Evolutionary conservation across 2,797 vertebrate genomes (phyloP).

Genomic region (Threskiornis aethiopicus): DNA sequence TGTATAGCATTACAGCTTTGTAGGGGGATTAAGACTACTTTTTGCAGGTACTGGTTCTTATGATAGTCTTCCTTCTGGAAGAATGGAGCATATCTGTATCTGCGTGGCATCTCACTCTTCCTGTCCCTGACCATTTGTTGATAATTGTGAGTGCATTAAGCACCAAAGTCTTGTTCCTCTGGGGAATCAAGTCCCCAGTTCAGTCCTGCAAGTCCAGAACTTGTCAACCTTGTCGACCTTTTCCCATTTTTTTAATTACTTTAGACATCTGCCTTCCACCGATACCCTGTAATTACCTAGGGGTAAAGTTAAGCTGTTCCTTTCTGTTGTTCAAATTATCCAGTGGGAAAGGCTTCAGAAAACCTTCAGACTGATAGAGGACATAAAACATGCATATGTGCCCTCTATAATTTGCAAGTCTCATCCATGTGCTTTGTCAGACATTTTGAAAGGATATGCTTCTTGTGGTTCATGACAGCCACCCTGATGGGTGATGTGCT

Average conservation of each 20-base stretch:
- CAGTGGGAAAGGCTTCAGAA: neutral
- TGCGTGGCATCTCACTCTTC: neutral
- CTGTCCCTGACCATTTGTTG: neutral
- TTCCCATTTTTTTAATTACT: neutral
- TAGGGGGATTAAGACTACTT: neutral
- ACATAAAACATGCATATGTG: neutral
- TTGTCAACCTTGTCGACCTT: neutral
- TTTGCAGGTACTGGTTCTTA: neutral
- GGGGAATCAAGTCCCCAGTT: neutral
- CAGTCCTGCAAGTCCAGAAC: neutral
- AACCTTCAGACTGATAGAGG: neutral
- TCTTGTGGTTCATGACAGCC: neutral
- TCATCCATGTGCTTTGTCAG: neutral
- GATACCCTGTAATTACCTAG: neutral
- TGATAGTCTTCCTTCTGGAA: neutral
- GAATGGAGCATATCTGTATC: neutral
- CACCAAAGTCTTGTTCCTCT: neutral
- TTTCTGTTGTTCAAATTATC: neutral
- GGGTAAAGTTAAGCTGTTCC: neutral
- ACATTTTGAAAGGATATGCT: neutral
- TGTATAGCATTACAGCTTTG: neutral
- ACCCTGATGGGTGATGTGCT: neutral
- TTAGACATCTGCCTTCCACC: neutral
- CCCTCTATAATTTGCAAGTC: neutral
- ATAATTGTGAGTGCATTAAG: neutral